Base-by-base conservation (phyloP, 2,888 invertebrate species). In the Sipha maydis region DNA sequence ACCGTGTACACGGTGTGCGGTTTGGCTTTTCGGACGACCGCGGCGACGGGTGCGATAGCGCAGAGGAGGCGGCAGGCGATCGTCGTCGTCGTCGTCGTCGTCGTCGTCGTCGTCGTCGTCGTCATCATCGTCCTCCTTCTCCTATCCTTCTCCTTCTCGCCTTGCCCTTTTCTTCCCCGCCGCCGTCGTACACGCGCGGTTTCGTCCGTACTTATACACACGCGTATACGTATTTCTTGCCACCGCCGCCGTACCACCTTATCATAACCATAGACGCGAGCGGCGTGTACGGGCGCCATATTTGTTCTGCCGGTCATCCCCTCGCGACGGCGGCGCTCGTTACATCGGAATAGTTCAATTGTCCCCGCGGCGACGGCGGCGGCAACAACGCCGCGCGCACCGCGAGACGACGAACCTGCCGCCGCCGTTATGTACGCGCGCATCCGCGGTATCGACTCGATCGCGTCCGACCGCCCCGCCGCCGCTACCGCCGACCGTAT, bases 221-320 rank as follows among this genome's bases (percentile, higher is more conserved):
- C 34, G 4, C 34, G 34, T 73, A 34, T 73, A 31, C 34, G 34
- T 71, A 31, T 78, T 85, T 69, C 38, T 38, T 21, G n/a, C 77
- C 41, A 8, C 73, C 78, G 31, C 77, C 78, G 48, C 48, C 21
- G 84, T 77, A 77, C 77, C 79, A 79, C 86, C 80, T 86, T 86
- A 86, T 86, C 86, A 80, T 86, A 79, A 86, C 73, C 34, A 79
- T 75, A 56, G 38, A 78, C 85, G 69, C n/a, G 84, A 48, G 48
- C 48, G 48, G n/a, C 85, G 76, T 48, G 85, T 31, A 85, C 88
- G 75, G 80, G 88, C 88, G 88, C 88, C 88, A 88, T 88, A 88
- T 88, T 88, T 88, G 88, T 88, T 88, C 82, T 88, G 85, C 88
- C 88, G 88, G 88, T 88, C 88, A 88, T 82, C 82, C 88, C 85